Evolutionary conservation across 2,797 vertebrate genomes (phyloP), one percentile per base, ranked within the genome.

Genomic region (Catharus ustulatus): DNA sequence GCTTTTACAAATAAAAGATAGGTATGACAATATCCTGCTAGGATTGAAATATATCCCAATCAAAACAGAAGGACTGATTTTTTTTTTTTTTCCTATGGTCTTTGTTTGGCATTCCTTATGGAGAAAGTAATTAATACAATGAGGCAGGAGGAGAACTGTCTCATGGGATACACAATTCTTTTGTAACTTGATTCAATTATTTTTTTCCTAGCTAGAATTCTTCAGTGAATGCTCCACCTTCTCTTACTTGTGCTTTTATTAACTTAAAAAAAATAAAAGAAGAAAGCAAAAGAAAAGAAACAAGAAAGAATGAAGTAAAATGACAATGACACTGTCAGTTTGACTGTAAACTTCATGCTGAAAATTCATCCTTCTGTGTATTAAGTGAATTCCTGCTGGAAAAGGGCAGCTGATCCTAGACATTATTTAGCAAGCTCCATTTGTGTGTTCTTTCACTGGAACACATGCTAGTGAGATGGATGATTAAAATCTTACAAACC

Each of bases 71-170:
- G 59, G 52, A 73, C 72, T 83, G 55, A 43, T 88, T 95, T 88
- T 69, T 61, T 3, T 71, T 93, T 89, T 71, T 61, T 3, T 71
- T 43, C 93, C 92, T 76, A n/a, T 73, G 91, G 55, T 80, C 18
- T 81, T 76, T 87, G 54, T 90, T 90, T 87, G 29, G 66, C 81
- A 52, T 55, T 90, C 63, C 55, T 91, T 79, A 89, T 5, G 11
- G 72, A 71, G 90, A 90, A 96, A 92, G 88, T 93, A 96, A 96
- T 96, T 96, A 96, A 94, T 78, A 91, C 48, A 77, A 73, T 5
- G 38, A 89, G 91, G 78, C 49, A 42, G 64, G 80, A 48, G 57
- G 64, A 89, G 75, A 76, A 63, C 22, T 48, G 57, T 72, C 92
- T 87, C 43, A 0, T 64, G 72, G 86, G 91, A 95, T 38, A 58